These are phyloP conservation scores for Oceanodroma leucorhoa DNA, from an alignment of 2,797 vertebrate species.

Conservation along the genomic window DNA sequence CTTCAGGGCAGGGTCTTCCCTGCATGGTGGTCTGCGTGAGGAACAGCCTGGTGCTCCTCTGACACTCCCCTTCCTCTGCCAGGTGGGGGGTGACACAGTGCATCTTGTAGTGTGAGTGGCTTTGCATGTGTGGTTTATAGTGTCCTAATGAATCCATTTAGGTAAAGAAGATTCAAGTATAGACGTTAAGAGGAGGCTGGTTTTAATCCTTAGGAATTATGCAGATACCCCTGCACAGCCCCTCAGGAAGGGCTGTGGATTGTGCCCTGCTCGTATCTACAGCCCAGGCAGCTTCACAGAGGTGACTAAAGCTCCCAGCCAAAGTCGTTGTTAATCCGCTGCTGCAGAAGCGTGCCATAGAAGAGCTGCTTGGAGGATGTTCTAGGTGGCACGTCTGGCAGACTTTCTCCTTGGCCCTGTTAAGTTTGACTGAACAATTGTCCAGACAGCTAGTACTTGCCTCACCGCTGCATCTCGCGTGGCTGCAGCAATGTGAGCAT, in stretches of 20 bases:
- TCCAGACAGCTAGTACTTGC: not conserved
- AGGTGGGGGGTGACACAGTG: not conserved
- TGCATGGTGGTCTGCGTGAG: not conserved
- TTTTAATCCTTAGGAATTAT: slow-evolving; percentile 48
- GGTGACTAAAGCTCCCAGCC: slow-evolving; percentile 39
- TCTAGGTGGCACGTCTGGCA: not conserved
- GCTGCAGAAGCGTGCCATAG: not conserved
- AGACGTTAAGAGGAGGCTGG: slow-evolving; percentile 7
- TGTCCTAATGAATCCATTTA: slow-evolving; percentile 51
- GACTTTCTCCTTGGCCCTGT: slow-evolving; percentile 37
- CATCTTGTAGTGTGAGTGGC: not conserved
- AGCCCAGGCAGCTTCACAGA: not conserved
- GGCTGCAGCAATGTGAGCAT: not conserved
- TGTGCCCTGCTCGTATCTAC: not conserved
- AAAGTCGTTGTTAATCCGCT: slow-evolving; percentile 11
- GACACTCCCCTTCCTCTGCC: not conserved
- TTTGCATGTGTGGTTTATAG: slow-evolving; percentile 39
- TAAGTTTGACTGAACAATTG: not conserved
- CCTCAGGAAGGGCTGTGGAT: not conserved
- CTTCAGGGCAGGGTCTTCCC: not conserved
- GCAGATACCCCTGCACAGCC: not conserved
- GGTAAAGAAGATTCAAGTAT: slow-evolving; percentile 51
- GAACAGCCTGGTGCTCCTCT: not conserved
- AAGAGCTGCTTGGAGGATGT: not conserved
- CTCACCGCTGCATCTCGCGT: accelerated